Evolutionary conservation across 2,888 invertebrate species (phyloP).

Genomic region (Ellobium chinense): DNA sequence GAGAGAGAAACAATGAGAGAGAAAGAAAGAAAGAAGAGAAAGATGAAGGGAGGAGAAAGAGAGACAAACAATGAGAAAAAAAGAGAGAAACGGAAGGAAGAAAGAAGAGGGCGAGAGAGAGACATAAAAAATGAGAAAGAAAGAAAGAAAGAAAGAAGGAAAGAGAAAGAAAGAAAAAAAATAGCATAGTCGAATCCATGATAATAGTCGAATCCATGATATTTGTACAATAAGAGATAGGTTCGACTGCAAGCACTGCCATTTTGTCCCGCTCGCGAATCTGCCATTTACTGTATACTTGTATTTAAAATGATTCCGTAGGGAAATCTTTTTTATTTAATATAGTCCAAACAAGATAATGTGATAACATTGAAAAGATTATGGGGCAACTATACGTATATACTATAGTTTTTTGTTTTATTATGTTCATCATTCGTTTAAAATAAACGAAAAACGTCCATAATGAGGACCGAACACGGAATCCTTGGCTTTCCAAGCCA

Average conservation of each 20-base stretch:
- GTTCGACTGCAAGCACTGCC: too few species aligned
- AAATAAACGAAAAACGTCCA: too few species aligned
- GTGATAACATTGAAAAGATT: background rate
- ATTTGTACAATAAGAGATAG: too few species aligned
- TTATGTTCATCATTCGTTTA: too few species aligned
- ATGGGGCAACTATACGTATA: too few species aligned
- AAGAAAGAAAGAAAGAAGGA: background rate
- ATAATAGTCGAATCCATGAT: too few species aligned
- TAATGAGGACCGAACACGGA: too few species aligned
- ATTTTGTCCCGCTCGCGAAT: background rate
- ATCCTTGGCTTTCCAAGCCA: too few species aligned
- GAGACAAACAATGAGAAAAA: background rate
- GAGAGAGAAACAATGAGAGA: background rate
- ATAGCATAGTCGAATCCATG: background rate
- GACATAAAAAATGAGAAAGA: background rate
- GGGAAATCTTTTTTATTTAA: background rate
- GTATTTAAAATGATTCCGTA: background rate
- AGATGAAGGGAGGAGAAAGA: background rate
- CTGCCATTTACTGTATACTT: background rate
- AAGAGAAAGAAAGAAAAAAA: constrained; percentile 2
- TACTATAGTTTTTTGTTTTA: background rate
- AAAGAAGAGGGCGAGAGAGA: background rate
- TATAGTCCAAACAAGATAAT: background rate
- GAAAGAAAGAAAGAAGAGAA: background rate
- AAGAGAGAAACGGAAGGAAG: background rate